Conservation (phyloP, 2,888 invertebrate genomes). For the Nymphalis urticae region DNA sequence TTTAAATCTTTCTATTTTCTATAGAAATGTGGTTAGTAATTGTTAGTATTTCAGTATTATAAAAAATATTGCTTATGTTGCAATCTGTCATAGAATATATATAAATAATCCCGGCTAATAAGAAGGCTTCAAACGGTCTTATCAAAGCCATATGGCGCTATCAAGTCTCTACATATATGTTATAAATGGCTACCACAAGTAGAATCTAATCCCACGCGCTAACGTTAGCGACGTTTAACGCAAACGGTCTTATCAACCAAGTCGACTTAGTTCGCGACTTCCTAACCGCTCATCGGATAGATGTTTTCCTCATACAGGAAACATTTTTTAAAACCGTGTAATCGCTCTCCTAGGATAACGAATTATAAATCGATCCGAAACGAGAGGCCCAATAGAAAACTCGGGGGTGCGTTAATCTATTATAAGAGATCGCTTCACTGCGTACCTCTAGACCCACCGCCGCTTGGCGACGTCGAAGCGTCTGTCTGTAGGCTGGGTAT, state of each 20-base stretch:
- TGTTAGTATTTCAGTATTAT: too few relatives aligned
- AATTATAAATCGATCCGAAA: not conserved
- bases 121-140: too few relatives aligned
- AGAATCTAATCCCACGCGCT: not conserved
- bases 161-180: too few relatives aligned
- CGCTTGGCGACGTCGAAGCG: slow-evolving; percentile 37
- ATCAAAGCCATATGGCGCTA: too few relatives aligned
- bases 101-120: too few relatives aligned
- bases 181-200: not conserved
- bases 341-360: not conserved
- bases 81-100: too few relatives aligned
- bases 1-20: too few relatives aligned
- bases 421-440: slow-evolving; percentile 20
- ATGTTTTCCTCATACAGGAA: not conserved
- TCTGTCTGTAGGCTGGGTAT: slow-evolving; percentile 17
- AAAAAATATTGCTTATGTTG: too few relatives aligned
- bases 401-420: too few relatives aligned
- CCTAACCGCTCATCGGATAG: not conserved
- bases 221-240: not conserved
- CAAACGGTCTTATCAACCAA: not conserved
- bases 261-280: not conserved
- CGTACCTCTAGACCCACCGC: slow-evolving; percentile 13
- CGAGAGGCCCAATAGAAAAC: not conserved
- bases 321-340: slow-evolving; percentile 1
- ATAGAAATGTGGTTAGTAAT: too few relatives aligned